phyloP scores from a whole-genome alignment of 2,797 vertebrate species.

The Clarias fuscus region DNA sequence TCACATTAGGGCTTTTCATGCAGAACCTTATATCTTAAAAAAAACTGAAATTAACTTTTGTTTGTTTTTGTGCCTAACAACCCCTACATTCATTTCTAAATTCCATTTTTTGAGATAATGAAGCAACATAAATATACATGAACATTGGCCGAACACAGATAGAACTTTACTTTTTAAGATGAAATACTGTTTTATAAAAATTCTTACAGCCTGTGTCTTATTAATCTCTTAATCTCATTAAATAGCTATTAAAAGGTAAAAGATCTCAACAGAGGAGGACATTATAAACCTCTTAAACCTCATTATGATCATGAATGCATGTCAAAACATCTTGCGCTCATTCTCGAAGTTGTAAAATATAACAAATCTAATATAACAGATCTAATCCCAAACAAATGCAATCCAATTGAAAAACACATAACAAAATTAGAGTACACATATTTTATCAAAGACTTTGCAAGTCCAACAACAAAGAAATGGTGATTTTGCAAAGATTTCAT shows the following conservation, averaged over 20 bases:
- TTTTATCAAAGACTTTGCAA: no score
- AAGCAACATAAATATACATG: not conserved
- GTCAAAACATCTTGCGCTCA: not conserved
- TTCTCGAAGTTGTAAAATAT: conserved; percentile 3
- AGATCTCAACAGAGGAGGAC: not conserved
- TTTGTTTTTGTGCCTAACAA: not conserved
- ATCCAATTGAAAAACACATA: not conserved
- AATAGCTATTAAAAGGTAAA: not conserved
- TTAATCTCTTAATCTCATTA: conserved; percentile 4
- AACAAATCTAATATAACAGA: not conserved
- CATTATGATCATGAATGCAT: not conserved
- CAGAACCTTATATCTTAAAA: no score
- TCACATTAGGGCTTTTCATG: no score
- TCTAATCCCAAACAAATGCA: not conserved
- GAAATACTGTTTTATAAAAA: not conserved
- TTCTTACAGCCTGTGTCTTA: not conserved
- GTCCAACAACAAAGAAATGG: no score
- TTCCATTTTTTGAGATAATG: not conserved
- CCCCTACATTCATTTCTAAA: not conserved
- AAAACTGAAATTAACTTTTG: no score
- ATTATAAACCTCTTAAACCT: not conserved
- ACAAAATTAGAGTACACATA: not conserved
- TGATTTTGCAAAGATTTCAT: no score
- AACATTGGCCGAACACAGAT: not conserved
- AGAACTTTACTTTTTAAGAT: not conserved